Percentiles rank a stretch among this genome's conserved stretches.
These are phyloP conservation scores for Acridotheres tristis DNA, from an alignment of 2,797 vertebrate species.

Conservation along the genomic window DNA sequence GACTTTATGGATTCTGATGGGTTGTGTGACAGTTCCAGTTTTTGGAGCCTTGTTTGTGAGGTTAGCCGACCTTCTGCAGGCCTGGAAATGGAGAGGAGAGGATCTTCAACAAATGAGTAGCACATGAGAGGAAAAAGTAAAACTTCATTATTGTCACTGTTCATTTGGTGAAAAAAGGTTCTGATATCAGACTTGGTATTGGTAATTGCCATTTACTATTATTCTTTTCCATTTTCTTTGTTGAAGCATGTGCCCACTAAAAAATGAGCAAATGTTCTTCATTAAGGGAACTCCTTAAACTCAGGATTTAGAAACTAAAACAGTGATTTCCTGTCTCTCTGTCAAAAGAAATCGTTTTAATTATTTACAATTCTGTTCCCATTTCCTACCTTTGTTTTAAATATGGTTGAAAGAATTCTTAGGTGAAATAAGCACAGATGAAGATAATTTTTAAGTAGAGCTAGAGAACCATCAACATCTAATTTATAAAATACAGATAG, in stretches of 20 bases:
- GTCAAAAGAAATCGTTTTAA: slow-evolving; percentile 51
- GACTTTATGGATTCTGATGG: not conserved
- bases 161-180: not conserved
- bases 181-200: not conserved
- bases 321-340: slow-evolving; percentile 54
- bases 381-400: slow-evolving; percentile 65
- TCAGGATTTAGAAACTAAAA: slow-evolving; percentile 49
- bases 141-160: not conserved
- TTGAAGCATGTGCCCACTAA: not conserved
- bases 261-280: not conserved
- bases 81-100: not conserved
- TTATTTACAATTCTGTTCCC: slow-evolving; percentile 60
- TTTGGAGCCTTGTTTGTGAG: not conserved
- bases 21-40: not conserved
- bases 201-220: not conserved
- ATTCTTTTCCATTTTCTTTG: not conserved
- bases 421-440: slow-evolving; percentile 13
- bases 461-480: not conserved
- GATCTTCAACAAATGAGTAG: not conserved
- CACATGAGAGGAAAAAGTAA: not conserved
- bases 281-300: slow-evolving; percentile 26
- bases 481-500: not conserved
- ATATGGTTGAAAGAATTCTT: slow-evolving; percentile 3
- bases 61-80: not conserved
- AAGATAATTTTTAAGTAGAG: not conserved